phyloP scores from a whole-genome alignment of 2,113 vertebrate genomes.

The Haplotaxodon microlepis region DNA sequence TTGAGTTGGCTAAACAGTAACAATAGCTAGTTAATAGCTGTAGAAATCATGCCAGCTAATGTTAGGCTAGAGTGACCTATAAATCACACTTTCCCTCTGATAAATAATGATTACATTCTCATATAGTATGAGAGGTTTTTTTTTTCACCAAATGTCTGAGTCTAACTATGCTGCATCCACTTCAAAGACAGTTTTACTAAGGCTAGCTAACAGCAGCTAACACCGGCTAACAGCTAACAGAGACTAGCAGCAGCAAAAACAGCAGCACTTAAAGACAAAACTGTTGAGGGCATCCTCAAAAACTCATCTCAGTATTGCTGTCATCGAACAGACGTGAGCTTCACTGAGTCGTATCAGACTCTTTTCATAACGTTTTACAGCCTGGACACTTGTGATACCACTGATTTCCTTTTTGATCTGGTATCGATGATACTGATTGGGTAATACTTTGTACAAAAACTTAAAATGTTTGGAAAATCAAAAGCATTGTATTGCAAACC shows the following conservation, averaged over 20 bases:
- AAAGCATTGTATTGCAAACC: neutral
- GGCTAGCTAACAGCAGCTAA: neutral
- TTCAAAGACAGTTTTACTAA: neutral
- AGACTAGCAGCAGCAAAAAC: neutral
- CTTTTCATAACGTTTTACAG: neutral
- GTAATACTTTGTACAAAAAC: neutral
- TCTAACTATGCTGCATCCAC: neutral
- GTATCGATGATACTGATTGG: neutral
- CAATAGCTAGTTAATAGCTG: neutral
- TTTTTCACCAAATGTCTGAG: neutral
- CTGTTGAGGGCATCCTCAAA: neutral
- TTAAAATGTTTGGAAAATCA: neutral
- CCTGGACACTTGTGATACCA: neutral
- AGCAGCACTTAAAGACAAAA: neutral
- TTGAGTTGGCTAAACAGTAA: neutral
- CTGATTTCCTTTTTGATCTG: neutral
- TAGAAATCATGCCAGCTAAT: neutral
- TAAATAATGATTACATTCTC: neutral
- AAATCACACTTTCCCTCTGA: neutral
- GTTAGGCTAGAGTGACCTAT: neutral
- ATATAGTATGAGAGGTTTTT: neutral
- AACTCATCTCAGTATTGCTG: neutral
- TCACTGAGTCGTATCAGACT: neutral
- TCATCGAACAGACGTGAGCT: neutral
- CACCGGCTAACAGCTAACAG: neutral